phyloP scores from a whole-genome alignment of 2,113 vertebrate species.

The Rutilus rutilus region DNA sequence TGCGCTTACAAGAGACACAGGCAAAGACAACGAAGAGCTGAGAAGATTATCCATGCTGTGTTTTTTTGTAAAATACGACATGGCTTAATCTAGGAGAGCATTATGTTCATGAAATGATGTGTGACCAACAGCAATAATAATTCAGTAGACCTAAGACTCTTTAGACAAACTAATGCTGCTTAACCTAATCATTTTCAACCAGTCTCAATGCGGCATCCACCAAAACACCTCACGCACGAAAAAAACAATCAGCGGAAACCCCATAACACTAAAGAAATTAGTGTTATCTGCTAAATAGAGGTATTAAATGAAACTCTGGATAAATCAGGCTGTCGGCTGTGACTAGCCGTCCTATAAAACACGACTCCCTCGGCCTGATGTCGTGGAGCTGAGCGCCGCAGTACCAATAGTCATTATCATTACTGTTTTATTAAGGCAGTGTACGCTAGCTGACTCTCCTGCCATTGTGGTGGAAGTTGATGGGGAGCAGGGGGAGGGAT shows the following conservation, averaged over 20 bases:
- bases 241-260: conserved; percentile 8
- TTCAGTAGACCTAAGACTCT: conserved; percentile 38
- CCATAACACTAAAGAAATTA: conserved; percentile 33
- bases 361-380: conserved; percentile 61
- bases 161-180: conserved; percentile 31
- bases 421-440: conserved; percentile 75
- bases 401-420: conserved; percentile 72
- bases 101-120: conserved; percentile 37
- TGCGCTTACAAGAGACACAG: neutral
- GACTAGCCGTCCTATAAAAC: conserved; percentile 43
- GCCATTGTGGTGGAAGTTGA: conserved; percentile 64
- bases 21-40: neutral
- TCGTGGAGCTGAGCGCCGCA: conserved; percentile 65
- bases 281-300: conserved; percentile 38
- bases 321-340: conserved; percentile 51
- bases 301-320: conserved; percentile 34
- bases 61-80: conserved; percentile 1
- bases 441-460: conserved; percentile 63
- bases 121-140: conserved; percentile 44
- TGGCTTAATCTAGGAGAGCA: conserved; percentile 18
- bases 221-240: conserved; percentile 21
- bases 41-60: conserved; percentile 18
- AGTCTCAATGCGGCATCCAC: neutral
- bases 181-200: conserved; percentile 47
- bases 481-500: conserved; percentile 59